Percentiles rank a stretch among this genome's conserved stretches.
These are phyloP conservation scores for Parnassius mnemosyne DNA, from an alignment of 2,888 invertebrate species.

Conservation along the genomic window DNA sequence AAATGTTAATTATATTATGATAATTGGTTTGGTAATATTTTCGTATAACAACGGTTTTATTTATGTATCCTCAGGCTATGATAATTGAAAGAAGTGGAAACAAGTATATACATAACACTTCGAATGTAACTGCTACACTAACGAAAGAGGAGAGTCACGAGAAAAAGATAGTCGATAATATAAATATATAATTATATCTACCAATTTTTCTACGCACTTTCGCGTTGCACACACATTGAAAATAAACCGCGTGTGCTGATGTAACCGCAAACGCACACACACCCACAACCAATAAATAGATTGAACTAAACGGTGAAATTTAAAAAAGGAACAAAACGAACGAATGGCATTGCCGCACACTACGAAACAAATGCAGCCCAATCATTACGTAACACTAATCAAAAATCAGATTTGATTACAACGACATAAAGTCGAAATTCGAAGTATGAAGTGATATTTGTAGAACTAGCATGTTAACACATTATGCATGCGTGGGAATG, in stretches of 20 bases:
- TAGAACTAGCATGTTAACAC: conserved; percentile 69
- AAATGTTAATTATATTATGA: not conserved
- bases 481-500: conserved; percentile 70
- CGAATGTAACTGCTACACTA: conserved; percentile 6
- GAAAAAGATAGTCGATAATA: conserved; percentile 42
- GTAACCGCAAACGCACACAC: conserved; percentile 64
- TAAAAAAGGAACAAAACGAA: conserved; percentile 79
- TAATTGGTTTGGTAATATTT: not conserved
- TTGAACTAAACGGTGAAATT: conserved; percentile 81
- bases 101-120: not conserved
- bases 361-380: conserved; percentile 62
- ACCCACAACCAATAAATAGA: conserved; percentile 75
- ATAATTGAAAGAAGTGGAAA: not conserved
- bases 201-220: conserved; percentile 78
- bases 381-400: conserved; percentile 56
- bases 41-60: too few relatives aligned
- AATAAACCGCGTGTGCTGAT: conserved; percentile 43
- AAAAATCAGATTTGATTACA: conserved; percentile 38
- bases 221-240: conserved; percentile 49
- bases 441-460: conserved; percentile 39
- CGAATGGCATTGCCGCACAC: conserved; percentile 72
- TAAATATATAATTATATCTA: conserved; percentile 55
- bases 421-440: conserved; percentile 42
- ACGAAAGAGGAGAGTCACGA: conserved; percentile 14
- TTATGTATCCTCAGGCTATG: too few relatives aligned